Conservation (phyloP, 1,140 invertebrate genomes). For the Drosophila prosaltans region DNA sequence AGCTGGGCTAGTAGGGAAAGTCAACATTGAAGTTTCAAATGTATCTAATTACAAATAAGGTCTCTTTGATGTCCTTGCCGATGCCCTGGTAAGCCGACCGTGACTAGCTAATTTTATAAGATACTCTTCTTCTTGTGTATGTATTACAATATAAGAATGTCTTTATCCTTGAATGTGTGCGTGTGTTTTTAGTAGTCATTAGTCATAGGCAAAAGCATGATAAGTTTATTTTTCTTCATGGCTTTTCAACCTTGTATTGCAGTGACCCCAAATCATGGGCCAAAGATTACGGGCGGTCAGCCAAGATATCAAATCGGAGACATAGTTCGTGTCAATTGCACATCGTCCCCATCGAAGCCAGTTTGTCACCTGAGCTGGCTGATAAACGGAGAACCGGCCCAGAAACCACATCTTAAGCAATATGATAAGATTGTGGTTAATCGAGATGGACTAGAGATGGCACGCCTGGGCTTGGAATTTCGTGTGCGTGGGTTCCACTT, state of each 20-base stretch:
- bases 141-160: no score
- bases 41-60: constrained; percentile 38
- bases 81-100: neutral
- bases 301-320: constrained; percentile 92
- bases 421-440: constrained; percentile 74
- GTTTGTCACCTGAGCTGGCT: constrained; percentile 93
- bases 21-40: constrained; percentile 1
- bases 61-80: constrained; percentile 39
- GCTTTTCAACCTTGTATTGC: constrained; percentile 49
- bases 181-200: constrained; percentile 2
- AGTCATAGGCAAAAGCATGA: neutral
- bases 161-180: neutral
- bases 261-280: constrained; percentile 93
- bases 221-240: neutral
- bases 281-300: constrained; percentile 90
- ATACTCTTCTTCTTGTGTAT: constrained; percentile 23
- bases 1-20: neutral
- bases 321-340: constrained; percentile 91
- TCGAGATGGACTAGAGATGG: constrained; percentile 86
- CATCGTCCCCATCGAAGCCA: constrained; percentile 91
- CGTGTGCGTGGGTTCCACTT: constrained; percentile 90
- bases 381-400: constrained; percentile 93
- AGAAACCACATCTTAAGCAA: constrained; percentile 78
- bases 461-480: constrained; percentile 89
- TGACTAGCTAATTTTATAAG: constrained; percentile 9